A percentile compares a stretch with the other conserved stretches of the same genome.
These are phyloP conservation scores for Empis livida DNA, from an alignment of 2,888 invertebrate genomes.

Conservation along the genomic window DNA sequence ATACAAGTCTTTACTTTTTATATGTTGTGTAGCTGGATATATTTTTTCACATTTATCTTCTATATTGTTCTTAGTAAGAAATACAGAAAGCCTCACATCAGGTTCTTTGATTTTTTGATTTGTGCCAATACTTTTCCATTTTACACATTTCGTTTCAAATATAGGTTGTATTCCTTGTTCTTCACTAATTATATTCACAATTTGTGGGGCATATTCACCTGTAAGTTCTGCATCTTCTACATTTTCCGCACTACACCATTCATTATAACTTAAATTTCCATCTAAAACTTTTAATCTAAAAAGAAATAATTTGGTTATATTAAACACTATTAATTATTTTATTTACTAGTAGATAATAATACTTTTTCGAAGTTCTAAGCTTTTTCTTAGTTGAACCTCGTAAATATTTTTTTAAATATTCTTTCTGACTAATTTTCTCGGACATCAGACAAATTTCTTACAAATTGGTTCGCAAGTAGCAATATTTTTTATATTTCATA, in stretches of 20 bases:
- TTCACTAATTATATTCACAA: conserved; percentile 78
- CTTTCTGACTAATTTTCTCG: not conserved
- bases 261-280: too few species aligned
- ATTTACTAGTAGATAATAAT: too few species aligned
- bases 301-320: not conserved
- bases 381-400: too few species aligned
- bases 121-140: conserved; percentile 29
- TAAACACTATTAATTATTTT: too few species aligned
- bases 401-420: conserved; percentile 7
- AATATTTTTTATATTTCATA: too few species aligned
- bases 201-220: conserved; percentile 81
- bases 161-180: conserved; percentile 36
- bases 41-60: conserved; percentile 8
- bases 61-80: too few species aligned
- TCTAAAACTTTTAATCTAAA: conserved; percentile 70
- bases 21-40: not conserved
- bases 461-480: too few species aligned
- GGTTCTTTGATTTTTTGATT: not conserved
- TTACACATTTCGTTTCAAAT: conserved; percentile 10
- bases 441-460: too few species aligned
- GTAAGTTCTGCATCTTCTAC: conserved; percentile 47
- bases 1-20: too few species aligned
- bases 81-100: not conserved
- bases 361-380: too few species aligned
- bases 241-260: conserved; percentile 43